A percentile compares a stretch with the other conserved stretches of the same genome.
Evolutionary conservation across 2,888 invertebrate species (phyloP).

Genomic region (Deilephila porcellus): DNA sequence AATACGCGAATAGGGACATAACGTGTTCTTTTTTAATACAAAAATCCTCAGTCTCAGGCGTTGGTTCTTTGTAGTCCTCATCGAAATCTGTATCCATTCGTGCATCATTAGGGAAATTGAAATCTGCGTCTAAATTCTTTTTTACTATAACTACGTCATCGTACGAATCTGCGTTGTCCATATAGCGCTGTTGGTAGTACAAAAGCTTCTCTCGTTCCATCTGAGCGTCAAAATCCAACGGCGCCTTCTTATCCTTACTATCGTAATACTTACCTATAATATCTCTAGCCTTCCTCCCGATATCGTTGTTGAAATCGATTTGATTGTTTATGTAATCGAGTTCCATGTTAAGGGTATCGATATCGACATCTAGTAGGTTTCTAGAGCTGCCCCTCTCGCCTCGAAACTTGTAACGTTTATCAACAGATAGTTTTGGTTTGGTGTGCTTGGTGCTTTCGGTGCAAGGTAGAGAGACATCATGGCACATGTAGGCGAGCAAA

Average conservation of each 20-base stretch:
- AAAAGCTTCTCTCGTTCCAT: conserved; percentile 80
- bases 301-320: conserved; percentile 75
- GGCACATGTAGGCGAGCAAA: conserved; percentile 93
- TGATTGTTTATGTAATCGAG: conserved; percentile 77
- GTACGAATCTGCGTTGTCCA: conserved; percentile 77
- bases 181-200: conserved; percentile 77
- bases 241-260: conserved; percentile 62
- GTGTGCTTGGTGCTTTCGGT: conserved; percentile 67
- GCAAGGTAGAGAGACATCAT: conserved; percentile 92
- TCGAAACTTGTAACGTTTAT: conserved; percentile 49
- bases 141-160: conserved; percentile 81
- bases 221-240: conserved; percentile 79
- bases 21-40: conserved; percentile 90
- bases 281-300: conserved; percentile 75
- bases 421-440: conserved; percentile 47
- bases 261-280: conserved; percentile 75
- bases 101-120: conserved; percentile 79
- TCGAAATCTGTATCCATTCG: conserved; percentile 76
- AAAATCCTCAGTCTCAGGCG: conserved; percentile 70
- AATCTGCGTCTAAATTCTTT: conserved; percentile 80
- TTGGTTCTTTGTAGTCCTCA: conserved; percentile 76
- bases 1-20: conserved; percentile 91
- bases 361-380: conserved; percentile 69
- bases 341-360: conserved; percentile 75
- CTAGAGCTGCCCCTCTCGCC: conserved; percentile 44